Evolutionary conservation across 2,113 vertebrate genomes (phyloP), one percentile per base, ranked within the genome.

Genomic region (Acrocephalus kingi): DNA sequence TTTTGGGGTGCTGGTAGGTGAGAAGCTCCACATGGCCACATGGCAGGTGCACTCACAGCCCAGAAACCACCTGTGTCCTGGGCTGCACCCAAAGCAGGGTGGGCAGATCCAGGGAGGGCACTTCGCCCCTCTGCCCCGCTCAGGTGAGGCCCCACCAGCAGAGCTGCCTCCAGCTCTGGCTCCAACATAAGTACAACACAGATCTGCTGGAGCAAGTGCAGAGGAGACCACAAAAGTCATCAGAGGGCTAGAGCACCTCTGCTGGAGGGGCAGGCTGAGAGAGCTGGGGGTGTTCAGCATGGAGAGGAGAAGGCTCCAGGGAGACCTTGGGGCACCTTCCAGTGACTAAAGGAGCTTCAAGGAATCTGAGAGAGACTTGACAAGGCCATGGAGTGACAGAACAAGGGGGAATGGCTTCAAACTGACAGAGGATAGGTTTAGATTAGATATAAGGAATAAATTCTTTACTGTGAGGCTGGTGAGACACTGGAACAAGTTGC

Each of bases 281-380:
- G 0, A 48, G 66, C 15, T 14, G 20, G 13, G 23, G 1, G 1
- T 25, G 11, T 22, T 9, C 56, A 8, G 10, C 28, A n/a, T 71
- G 48, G 48, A 55, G n/a, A 51, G 11, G 4, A 45, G 73, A 49
- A 64, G 30, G 30, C 35, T 72, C 16, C 30, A n/a, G 19, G 16
- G 30, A 24, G 16, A 73, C 17, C 58, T 6, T 25, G 15, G 21
- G 49, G 25, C 30, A 72, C 49, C 22, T 37, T 49, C 10, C 1
- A 0, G 27, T 33, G 33, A 25, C 25, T 45, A 37, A 66, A 80
- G 11, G 31, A 19, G 27, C 31, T 66, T 16, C 7, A 23, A 8
- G 17, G 37, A 22, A 66, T 12, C 45, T 37, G 33, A 66, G 27
- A 33, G 18, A 8, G 18, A 37, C 51, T 66, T 43, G 13, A 66